These are phyloP conservation scores for Ganaspis sp. DNA, from an alignment of 1,140 invertebrate genomes.

Conservation along the genomic window DNA sequence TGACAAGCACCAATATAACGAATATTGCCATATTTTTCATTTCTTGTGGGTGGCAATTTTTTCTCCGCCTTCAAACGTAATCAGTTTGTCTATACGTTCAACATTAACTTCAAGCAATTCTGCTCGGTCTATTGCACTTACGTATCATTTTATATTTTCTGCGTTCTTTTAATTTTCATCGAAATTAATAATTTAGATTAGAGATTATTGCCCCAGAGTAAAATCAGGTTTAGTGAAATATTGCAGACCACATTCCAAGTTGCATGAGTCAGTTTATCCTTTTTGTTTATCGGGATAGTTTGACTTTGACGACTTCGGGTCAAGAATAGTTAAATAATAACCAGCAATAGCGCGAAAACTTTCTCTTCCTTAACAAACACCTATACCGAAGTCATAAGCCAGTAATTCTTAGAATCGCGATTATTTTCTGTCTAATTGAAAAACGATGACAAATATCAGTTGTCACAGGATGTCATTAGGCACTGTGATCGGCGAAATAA, in stretches of 20 bases:
- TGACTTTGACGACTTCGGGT: slow-evolving; percentile 24
- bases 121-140: background rate
- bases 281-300: background rate
- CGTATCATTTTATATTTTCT: background rate
- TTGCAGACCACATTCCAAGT: background rate
- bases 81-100: background rate
- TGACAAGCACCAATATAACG: background rate
- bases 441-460: background rate
- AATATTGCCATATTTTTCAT: background rate
- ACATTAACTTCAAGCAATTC: background rate
- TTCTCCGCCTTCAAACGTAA: background rate
- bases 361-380: slow-evolving; percentile 20
- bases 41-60: background rate
- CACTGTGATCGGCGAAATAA: background rate
- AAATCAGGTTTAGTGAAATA: background rate
- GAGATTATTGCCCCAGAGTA: background rate
- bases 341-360: background rate
- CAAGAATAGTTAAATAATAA: slow-evolving; percentile 29
- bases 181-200: background rate
- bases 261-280: background rate
- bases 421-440: background rate
- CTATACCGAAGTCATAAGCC: background rate
- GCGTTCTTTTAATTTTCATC: background rate
- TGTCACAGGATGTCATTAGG: background rate
- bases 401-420: background rate